Conservation (phyloP, 1,140 invertebrate genomes). For the Conus ventricosus region DNA sequence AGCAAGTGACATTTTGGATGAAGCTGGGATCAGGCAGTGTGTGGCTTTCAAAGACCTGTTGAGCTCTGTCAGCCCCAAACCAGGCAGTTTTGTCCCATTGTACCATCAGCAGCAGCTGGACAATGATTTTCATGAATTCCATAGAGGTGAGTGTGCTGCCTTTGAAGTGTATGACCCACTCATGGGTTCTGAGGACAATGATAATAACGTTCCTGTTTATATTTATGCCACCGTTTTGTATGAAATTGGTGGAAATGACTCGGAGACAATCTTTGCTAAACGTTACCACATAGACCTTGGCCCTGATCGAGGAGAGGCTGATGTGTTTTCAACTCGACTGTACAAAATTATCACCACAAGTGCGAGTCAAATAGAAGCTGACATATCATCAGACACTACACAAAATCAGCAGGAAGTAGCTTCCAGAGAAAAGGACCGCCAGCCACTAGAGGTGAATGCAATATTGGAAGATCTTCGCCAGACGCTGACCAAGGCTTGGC, state of each 20-base stretch:
- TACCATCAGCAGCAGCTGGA: constrained; percentile 51
- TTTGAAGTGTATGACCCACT: constrained; percentile 58
- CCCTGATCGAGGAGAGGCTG: constrained; percentile 39
- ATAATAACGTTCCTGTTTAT: constrained; percentile 13
- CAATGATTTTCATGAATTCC: constrained; percentile 51
- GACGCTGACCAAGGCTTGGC: constrained; percentile 52
- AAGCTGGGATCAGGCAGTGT: not conserved
- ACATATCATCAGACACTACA: not conserved
- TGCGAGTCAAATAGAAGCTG: not conserved
- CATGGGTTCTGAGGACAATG: constrained; percentile 19
- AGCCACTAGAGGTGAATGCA: not conserved
- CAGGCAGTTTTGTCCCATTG: constrained; percentile 53
- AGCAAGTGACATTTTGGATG: not conserved
- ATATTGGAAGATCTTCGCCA: constrained; percentile 47
- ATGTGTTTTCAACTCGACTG: constrained; percentile 48
- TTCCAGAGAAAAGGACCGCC: not conserved
- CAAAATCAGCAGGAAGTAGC: not conserved
- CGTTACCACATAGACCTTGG: constrained; percentile 56
- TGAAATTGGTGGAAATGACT: constrained; percentile 32
- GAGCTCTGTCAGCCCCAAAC: constrained; percentile 44
- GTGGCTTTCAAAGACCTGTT: not conserved
- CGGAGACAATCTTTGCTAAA: constrained; percentile 30
- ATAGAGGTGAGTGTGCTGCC: constrained; percentile 52
- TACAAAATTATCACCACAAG: constrained; percentile 55
- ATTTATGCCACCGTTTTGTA: constrained; percentile 56